Evolutionary conservation across 2,113 vertebrate species (phyloP).

Genomic region (Sula dactylatra): DNA sequence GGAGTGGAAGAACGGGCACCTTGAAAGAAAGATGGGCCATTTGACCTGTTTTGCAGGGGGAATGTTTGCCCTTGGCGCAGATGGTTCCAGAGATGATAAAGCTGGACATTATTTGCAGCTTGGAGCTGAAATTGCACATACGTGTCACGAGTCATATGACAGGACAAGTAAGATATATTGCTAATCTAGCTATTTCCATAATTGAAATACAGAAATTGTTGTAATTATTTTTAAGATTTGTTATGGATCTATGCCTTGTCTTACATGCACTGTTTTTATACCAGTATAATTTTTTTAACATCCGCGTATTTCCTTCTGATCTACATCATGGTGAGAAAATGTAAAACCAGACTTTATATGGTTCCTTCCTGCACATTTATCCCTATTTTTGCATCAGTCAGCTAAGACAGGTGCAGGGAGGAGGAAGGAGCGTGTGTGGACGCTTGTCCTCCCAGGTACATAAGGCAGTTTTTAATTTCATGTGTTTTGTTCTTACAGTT

Average conservation of each 20-base stretch:
- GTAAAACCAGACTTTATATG: not conserved
- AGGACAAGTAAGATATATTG: constrained; percentile 84
- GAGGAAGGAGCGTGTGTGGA: not conserved
- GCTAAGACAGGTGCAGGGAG: not conserved
- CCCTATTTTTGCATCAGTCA: not conserved
- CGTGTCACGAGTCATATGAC: constrained; percentile 97
- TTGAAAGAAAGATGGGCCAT: constrained; percentile 98
- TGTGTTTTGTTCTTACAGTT: not conserved
- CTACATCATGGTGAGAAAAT: not conserved
- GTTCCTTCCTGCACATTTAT: not conserved
- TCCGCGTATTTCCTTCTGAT: not conserved
- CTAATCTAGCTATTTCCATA: not conserved
- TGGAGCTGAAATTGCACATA: constrained; percentile 96
- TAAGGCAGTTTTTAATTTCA: not conserved
- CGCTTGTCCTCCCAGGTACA: not conserved
- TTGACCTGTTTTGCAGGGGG: constrained; percentile 97
- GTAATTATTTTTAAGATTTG: not conserved
- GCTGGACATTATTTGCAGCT: constrained; percentile 97
- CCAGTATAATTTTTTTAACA: not conserved
- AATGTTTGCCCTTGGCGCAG: constrained; percentile 95
- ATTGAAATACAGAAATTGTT: not conserved
- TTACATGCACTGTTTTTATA: not conserved
- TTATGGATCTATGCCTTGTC: not conserved
- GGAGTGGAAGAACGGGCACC: constrained; percentile 97
- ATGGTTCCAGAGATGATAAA: constrained; percentile 93